Evolutionary conservation across 1,140 invertebrate species (phyloP).

Genomic region (Aporrectodea caliginosa): DNA sequence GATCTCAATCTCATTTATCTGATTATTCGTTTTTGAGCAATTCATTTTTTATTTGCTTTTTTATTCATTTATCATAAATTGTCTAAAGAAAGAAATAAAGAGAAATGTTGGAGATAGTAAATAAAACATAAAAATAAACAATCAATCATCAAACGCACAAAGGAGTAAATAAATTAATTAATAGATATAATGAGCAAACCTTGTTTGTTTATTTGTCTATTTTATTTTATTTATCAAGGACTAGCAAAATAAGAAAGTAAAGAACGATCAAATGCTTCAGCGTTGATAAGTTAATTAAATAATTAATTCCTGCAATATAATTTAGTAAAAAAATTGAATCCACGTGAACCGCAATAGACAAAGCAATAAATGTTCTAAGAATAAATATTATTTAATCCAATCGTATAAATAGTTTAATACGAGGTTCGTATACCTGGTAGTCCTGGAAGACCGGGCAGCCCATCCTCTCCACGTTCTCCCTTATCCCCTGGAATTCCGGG

Average conservation of each 20-base stretch:
- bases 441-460: constrained; percentile 41
- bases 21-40: not conserved
- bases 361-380: not conserved
- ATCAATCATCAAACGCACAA: not conserved
- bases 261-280: no score
- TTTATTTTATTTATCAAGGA: no score
- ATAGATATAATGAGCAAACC: no score
- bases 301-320: not conserved
- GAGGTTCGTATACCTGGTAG: constrained; percentile 33
- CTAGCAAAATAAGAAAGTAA: no score
- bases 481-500: constrained; percentile 39
- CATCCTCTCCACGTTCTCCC: constrained; percentile 42
- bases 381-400: not conserved
- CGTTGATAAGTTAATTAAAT: not conserved
- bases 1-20: not conserved
- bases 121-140: not conserved
- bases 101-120: no score
- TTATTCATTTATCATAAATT: no score
- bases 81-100: no score
- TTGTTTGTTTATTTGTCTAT: no score
- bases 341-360: not conserved
- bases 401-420: not conserved
- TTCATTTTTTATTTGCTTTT: no score
- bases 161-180: not conserved
- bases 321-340: not conserved